Evolutionary conservation across 2,888 invertebrate species (phyloP).

Genomic region (Drosophila greeni): DNA sequence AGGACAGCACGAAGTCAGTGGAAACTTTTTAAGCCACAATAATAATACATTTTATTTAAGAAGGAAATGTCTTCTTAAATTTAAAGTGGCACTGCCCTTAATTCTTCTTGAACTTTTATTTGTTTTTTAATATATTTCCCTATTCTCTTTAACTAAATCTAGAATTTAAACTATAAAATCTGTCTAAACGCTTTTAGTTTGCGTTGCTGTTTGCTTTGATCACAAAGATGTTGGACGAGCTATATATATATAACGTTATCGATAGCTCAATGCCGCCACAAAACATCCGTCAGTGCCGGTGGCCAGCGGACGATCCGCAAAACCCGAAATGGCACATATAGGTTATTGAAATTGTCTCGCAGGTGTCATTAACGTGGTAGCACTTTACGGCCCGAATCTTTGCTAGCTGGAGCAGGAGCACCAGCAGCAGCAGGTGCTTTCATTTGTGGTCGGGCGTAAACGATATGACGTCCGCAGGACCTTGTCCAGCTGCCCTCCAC

Average conservation of each 20-base stretch:
- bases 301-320: constrained; percentile 28
- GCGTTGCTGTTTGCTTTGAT: no score
- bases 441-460: constrained; percentile 59
- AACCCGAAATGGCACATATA: constrained; percentile 62
- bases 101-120: no score
- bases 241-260: constrained; percentile 36
- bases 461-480: constrained; percentile 39
- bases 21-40: neutral
- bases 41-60: neutral
- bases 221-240: neutral
- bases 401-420: constrained; percentile 7
- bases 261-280: constrained; percentile 51
- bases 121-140: no score
- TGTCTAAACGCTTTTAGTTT: no score
- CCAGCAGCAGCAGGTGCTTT: constrained; percentile 57
- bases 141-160: no score
- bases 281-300: constrained; percentile 24
- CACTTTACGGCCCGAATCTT: constrained; percentile 41
- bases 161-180: no score
- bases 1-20: constrained; percentile 14
- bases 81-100: neutral
- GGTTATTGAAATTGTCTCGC: constrained; percentile 75
- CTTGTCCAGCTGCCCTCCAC: neutral
- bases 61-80: neutral
- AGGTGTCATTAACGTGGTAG: constrained; percentile 73